Evolutionary conservation across 1,140 invertebrate genomes (phyloP).

Genomic region (Nephotettix cincticeps): DNA sequence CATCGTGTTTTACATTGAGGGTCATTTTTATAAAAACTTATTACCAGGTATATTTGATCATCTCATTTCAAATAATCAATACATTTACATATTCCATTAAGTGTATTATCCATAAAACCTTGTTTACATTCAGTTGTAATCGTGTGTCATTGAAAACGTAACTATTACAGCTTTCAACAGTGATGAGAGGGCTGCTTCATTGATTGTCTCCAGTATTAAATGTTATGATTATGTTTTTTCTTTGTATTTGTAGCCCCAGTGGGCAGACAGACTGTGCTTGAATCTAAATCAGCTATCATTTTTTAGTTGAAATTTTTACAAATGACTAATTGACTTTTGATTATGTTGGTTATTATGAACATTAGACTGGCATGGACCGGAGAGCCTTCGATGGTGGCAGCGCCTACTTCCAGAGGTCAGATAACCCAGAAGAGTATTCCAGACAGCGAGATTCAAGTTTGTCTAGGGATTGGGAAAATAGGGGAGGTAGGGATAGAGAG

Average conservation of each 20-base stretch:
- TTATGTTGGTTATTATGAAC: conserved; percentile 36
- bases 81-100: too few species aligned
- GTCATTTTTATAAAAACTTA: too few species aligned
- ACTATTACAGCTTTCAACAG: too few species aligned
- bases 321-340: conserved; percentile 34
- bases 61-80: too few species aligned
- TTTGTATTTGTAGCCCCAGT: conserved; percentile 15
- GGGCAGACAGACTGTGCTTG: neutral
- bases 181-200: too few species aligned
- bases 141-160: too few species aligned
- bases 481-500: conserved; percentile 29
- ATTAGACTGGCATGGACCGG: conserved; percentile 33
- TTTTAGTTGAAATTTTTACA: neutral
- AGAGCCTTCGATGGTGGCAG: conserved; percentile 28
- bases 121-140: too few species aligned
- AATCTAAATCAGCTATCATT: neutral
- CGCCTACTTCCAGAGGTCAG: conserved; percentile 21
- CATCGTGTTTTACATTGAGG: too few species aligned
- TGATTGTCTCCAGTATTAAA: too few species aligned
- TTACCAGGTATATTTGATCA: too few species aligned
- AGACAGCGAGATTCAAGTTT: conserved; percentile 31
- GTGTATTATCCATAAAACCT: too few species aligned
- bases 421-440: conserved; percentile 43
- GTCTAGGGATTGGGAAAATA: conserved; percentile 33
- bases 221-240: neutral